Evolutionary conservation across 2,113 vertebrate genomes (phyloP).

Genomic region (Rousettus leschenaultii): DNA sequence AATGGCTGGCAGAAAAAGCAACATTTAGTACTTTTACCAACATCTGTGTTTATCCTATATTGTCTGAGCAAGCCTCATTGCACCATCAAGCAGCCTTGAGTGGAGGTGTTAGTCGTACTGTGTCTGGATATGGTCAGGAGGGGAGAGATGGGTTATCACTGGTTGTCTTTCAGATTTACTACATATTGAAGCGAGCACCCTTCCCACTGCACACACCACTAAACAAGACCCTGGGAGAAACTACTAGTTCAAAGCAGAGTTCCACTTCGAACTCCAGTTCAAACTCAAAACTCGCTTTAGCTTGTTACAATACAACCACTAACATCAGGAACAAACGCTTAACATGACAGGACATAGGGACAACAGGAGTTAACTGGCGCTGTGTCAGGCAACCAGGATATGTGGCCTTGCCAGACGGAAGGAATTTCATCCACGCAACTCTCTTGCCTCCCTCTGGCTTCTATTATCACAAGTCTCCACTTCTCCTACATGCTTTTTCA

Average conservation of each 20-base stretch:
- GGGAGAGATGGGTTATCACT: background rate
- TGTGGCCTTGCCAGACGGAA: fast-evolving
- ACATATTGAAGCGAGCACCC: background rate
- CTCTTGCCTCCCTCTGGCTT: background rate
- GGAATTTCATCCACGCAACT: background rate
- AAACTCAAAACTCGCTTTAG: background rate
- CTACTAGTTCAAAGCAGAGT: background rate
- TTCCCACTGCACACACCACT: background rate
- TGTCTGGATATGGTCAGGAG: background rate
- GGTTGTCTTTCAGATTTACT: background rate
- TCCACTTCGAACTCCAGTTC: background rate
- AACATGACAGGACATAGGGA: background rate
- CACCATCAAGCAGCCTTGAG: background rate
- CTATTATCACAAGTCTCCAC: background rate
- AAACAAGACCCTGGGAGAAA: background rate
- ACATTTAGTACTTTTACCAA: too few relatives aligned
- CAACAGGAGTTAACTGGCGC: background rate
- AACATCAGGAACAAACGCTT: background rate
- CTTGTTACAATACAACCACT: background rate
- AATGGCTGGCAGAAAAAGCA: background rate
- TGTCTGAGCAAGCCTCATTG: background rate
- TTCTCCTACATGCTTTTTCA: slow-evolving; percentile 28
- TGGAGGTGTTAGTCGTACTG: background rate
- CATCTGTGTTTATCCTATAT: background rate
- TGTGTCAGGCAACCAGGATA: background rate